Evolutionary conservation across 2,113 vertebrate genomes (phyloP).

Genomic region (Charadrius vociferus): DNA sequence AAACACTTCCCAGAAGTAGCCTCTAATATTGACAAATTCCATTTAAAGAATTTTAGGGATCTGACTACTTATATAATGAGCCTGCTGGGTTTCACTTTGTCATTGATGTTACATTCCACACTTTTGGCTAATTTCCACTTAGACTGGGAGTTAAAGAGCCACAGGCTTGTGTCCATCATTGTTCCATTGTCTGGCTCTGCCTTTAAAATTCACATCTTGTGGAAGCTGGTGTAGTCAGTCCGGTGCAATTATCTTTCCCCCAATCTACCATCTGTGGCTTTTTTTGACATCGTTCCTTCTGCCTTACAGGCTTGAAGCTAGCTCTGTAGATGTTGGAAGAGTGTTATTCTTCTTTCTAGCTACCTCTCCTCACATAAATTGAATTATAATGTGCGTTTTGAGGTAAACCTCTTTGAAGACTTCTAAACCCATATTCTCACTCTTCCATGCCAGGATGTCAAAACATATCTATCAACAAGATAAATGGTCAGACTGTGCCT

Average conservation of each 20-base stretch:
- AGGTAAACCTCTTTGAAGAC: background rate
- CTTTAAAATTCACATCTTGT: background rate
- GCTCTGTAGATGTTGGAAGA: background rate
- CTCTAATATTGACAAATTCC: background rate
- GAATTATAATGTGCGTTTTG: background rate
- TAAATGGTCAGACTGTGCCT: background rate
- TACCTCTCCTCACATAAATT: background rate
- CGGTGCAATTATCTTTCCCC: background rate
- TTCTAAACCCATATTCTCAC: background rate
- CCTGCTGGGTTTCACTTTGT: background rate
- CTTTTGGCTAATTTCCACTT: background rate
- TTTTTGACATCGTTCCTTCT: background rate
- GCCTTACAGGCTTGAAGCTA: background rate
- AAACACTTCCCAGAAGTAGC: slow-evolving; percentile 9
- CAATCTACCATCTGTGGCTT: background rate
- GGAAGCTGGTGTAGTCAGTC: background rate
- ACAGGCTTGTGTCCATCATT: background rate
- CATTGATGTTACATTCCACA: background rate
- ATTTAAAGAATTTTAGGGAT: background rate
- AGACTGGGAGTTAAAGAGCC: background rate
- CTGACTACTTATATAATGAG: background rate
- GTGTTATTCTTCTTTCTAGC: background rate
- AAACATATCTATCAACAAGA: background rate
- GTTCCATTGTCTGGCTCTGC: background rate
- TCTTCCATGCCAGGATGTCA: background rate